phyloP scores from a whole-genome alignment of 2,113 vertebrate species.

The Peromyscus californicus region DNA sequence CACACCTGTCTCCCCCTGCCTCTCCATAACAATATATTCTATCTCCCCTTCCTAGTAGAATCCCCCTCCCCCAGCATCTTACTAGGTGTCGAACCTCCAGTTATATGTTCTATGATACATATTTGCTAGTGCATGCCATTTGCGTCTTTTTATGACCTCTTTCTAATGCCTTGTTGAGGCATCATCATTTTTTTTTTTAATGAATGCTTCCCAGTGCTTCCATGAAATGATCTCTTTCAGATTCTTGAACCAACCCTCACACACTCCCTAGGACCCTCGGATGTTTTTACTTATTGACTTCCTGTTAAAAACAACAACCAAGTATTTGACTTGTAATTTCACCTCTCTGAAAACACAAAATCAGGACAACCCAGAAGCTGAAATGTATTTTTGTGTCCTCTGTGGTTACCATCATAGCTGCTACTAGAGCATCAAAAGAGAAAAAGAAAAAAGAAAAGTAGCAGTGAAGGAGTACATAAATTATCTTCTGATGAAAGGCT shows the following conservation, averaged over 20 bases:
- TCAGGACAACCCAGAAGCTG: not conserved
- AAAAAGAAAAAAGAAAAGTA: not conserved
- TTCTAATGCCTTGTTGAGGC: not conserved
- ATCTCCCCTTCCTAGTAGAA: not conserved
- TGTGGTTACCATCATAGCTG: not conserved
- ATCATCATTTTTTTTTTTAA: not conserved
- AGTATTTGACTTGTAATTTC: conserved; percentile 26
- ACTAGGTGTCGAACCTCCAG: no score
- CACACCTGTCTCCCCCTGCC: not conserved
- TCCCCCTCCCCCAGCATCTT: not conserved
- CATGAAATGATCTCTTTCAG: not conserved
- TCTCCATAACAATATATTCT: not conserved
- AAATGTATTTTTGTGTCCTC: not conserved
- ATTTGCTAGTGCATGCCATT: not conserved
- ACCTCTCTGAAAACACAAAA: conserved; percentile 38
- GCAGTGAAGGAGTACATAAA: not conserved
- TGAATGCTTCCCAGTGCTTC: not conserved
- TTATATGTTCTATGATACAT: not conserved
- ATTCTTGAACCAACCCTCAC: not conserved
- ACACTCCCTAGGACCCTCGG: not conserved
- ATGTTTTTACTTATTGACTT: conserved; percentile 1
- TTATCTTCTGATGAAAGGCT: not conserved
- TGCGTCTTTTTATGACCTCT: not conserved
- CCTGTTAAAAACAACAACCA: conserved; percentile 27
- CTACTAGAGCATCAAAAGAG: not conserved